phyloP scores from a whole-genome alignment of 2,797 vertebrate genomes.

The Chrysocyon brachyurus region DNA sequence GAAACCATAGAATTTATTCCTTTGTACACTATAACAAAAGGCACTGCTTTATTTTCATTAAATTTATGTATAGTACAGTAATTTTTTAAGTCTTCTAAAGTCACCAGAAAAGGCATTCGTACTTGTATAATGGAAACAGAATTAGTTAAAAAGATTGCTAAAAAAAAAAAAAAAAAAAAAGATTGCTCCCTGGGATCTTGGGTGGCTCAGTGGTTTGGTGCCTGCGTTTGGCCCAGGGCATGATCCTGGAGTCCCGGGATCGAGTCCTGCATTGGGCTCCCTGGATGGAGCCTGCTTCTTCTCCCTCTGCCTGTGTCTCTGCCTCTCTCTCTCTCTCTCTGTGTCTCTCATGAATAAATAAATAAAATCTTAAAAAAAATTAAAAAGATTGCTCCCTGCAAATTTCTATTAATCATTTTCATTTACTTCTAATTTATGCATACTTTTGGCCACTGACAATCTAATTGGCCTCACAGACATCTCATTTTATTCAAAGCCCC shows the following conservation, averaged over 20 bases:
- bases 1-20: not conserved
- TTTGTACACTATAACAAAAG: not conserved
- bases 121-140: not conserved
- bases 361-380: too few relatives aligned
- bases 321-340: too few relatives aligned
- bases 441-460: constrained; percentile 50
- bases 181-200: too few relatives aligned
- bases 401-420: constrained; percentile 58
- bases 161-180: too few relatives aligned
- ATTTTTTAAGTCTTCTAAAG: constrained; percentile 21
- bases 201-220: too few relatives aligned
- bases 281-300: too few relatives aligned
- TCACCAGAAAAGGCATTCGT: not conserved
- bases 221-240: too few relatives aligned
- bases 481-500: constrained; percentile 13
- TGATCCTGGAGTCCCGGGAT: too few relatives aligned
- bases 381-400: not conserved
- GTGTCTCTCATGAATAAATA: too few relatives aligned
- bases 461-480: constrained; percentile 8
- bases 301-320: too few relatives aligned
- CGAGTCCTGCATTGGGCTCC: too few relatives aligned
- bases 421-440: constrained; percentile 59
- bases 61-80: not conserved
- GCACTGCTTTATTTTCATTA: constrained; percentile 8
- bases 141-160: not conserved